A percentile compares a stretch with the other conserved stretches of the same genome.
phyloP scores from a whole-genome alignment of 2,113 vertebrate species.

The Microcebus ravelobensis region DNA sequence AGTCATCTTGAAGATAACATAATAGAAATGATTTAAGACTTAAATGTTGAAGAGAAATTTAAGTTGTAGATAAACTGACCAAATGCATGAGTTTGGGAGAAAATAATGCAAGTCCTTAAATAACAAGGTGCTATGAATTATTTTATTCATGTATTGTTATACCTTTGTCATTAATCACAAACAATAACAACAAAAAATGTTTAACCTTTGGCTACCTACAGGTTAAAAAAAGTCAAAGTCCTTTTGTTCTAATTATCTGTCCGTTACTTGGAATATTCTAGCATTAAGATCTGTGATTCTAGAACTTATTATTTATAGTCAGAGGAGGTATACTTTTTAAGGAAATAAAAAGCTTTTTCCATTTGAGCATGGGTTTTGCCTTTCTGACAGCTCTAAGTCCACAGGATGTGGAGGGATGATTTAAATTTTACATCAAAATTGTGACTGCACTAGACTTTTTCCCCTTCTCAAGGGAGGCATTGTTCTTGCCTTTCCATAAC shows the following conservation, averaged over 20 bases:
- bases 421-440: constrained; percentile 85
- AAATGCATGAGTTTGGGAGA: background rate
- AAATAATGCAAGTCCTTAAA: background rate
- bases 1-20: background rate
- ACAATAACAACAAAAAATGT: constrained; percentile 30
- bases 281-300: constrained; percentile 82
- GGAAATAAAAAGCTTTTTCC: constrained; percentile 85
- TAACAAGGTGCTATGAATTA: background rate
- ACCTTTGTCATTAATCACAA: constrained; percentile 38
- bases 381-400: constrained; percentile 86
- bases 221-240: constrained; percentile 83
- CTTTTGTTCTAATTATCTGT: constrained; percentile 83
- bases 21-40: background rate
- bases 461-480: constrained; percentile 82
- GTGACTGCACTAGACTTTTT: constrained; percentile 80
- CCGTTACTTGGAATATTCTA: constrained; percentile 83
- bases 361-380: constrained; percentile 80
- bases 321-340: constrained; percentile 80
- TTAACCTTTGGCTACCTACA: constrained; percentile 77
- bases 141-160: background rate
- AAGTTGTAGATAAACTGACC: background rate
- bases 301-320: constrained; percentile 83
- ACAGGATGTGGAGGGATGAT: constrained; percentile 83
- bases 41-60: background rate
- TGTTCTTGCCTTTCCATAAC: constrained; percentile 83